Evolutionary conservation across 1,140 invertebrate species (phyloP).

Genomic region (Nylanderia fulva): DNA sequence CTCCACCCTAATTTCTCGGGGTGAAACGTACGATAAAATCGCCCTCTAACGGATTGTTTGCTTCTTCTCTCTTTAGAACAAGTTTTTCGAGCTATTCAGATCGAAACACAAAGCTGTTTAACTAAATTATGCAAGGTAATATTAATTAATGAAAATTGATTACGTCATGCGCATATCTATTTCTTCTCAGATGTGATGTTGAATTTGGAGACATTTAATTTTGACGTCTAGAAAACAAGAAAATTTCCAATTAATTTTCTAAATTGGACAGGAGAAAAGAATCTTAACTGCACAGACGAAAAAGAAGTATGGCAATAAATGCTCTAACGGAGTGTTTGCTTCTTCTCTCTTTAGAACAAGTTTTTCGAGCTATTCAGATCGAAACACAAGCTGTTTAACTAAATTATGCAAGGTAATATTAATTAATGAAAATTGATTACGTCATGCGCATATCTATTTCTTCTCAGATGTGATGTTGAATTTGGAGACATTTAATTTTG

Average conservation of each 20-base stretch:
- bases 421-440: neutral
- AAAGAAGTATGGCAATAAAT: no score
- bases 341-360: neutral
- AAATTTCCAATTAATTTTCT: neutral
- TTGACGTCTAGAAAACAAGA: neutral
- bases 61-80: neutral
- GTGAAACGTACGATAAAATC: slow-evolving; percentile 10
- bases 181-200: neutral
- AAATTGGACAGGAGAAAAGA: neutral
- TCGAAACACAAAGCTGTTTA: neutral
- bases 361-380: no score
- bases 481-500: neutral
- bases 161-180: neutral
- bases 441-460: neutral
- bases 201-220: neutral
- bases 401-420: neutral
- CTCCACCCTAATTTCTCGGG: slow-evolving; percentile 10
- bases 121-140: neutral
- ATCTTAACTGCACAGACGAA: neutral
- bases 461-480: neutral
- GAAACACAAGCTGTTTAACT: neutral
- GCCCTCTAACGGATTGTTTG: neutral
- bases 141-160: slow-evolving; percentile 4
- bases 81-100: no score
- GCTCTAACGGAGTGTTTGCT: neutral